Percentiles rank a stretch among this genome's conserved stretches.
Evolutionary conservation across 1,140 invertebrate genomes (phyloP).

Genomic region (Drosophila sechellia): DNA sequence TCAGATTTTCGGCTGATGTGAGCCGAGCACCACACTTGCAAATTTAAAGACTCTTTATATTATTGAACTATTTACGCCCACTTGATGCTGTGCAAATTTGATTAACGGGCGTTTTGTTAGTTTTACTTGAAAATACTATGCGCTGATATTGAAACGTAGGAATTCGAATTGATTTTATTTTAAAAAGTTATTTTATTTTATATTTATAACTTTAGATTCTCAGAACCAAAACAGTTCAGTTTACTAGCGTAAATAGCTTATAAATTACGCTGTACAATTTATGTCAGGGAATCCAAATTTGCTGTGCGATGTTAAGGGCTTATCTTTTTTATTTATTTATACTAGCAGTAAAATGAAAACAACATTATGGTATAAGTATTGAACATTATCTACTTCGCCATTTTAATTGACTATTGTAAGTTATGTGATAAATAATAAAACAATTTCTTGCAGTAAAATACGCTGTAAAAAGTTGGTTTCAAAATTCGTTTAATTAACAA

Average conservation of each 20-base stretch:
- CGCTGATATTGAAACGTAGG: background rate
- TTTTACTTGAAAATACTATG: background rate
- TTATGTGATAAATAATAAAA: no score
- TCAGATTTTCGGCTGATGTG: background rate
- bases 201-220: background rate
- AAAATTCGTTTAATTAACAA: no score
- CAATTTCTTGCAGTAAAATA: no score
- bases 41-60: background rate
- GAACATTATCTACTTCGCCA: no score
- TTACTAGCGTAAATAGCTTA: no score
- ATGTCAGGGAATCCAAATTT: no score
- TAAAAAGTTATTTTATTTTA: no score
- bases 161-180: no score
- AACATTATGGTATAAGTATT: no score
- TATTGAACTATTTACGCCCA: background rate
- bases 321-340: background rate
- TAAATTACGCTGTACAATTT: background rate
- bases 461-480: no score
- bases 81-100: background rate
- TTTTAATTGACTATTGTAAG: no score
- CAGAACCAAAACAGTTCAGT: background rate
- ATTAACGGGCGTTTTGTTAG: constrained; percentile 1
- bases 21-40: background rate
- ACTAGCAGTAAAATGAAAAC: no score
- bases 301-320: background rate